Conservation (phyloP, 2,888 invertebrate species). For the Lamellibrachia columna region DNA sequence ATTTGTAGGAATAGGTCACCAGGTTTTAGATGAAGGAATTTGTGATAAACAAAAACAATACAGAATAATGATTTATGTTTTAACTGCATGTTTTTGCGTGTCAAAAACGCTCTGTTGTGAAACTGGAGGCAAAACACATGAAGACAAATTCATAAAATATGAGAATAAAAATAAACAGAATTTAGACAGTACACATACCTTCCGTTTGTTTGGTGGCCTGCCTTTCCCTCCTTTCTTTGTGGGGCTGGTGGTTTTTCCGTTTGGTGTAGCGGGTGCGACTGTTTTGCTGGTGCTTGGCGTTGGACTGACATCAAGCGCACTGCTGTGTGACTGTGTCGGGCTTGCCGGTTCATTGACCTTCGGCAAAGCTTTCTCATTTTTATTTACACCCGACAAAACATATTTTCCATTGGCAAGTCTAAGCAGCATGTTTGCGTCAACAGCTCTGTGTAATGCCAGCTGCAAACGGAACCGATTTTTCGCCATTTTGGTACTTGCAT, state of each 20-base stretch:
- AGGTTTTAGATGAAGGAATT: too few relatives aligned
- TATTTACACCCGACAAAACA: slow-evolving; percentile 33
- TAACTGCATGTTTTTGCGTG: too few relatives aligned
- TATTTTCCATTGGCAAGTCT: slow-evolving; percentile 51
- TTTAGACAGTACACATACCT: slow-evolving; percentile 40
- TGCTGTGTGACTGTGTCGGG: neutral
- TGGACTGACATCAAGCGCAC: neutral
- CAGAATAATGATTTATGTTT: too few relatives aligned
- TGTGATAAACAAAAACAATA: too few relatives aligned
- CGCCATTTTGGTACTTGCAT: neutral
- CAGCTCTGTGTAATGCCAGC: neutral
- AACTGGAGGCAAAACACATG: neutral
- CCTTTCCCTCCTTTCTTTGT: slow-evolving; percentile 38
- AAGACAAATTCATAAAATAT: slow-evolving; percentile 26
- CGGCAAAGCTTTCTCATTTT: neutral
- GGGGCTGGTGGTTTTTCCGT: slow-evolving; percentile 30
- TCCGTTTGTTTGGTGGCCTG: slow-evolving; percentile 53
- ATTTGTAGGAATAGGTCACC: too few relatives aligned
- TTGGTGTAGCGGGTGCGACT: slow-evolving; percentile 24
- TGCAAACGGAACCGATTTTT: neutral
- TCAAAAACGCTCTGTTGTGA: too few relatives aligned
- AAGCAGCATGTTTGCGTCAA: neutral
- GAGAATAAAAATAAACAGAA: slow-evolving; percentile 17
- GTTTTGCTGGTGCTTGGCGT: slow-evolving; percentile 17
- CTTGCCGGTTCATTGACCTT: neutral